These are phyloP conservation scores for Volucella inanis DNA, from an alignment of 2,888 invertebrate genomes.

Conservation along the genomic window DNA sequence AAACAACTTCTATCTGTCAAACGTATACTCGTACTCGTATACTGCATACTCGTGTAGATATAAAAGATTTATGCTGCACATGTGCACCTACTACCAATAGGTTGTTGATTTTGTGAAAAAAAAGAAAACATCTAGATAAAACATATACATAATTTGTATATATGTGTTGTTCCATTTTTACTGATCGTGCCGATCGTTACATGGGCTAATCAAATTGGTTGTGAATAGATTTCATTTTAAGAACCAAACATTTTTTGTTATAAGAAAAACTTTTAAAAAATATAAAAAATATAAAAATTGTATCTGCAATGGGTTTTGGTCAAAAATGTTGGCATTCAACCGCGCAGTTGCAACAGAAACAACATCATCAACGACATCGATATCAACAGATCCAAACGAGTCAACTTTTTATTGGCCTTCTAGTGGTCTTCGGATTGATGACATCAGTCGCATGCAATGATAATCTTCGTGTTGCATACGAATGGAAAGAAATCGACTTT, in stretches of 20 bases:
- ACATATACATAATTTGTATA: too few relatives aligned
- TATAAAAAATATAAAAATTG: conserved; percentile 13
- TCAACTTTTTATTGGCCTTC: conserved; percentile 19
- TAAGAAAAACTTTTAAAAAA: conserved; percentile 6
- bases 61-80: conserved; percentile 38
- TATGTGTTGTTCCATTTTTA: conserved; percentile 42
- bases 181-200: conserved; percentile 1
- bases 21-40: not conserved
- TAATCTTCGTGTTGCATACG: conserved; percentile 87
- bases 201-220: not conserved
- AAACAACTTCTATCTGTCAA: conserved; percentile 25
- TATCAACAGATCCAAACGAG: too few relatives aligned
- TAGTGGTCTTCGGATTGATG: conserved; percentile 62
- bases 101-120: conserved; percentile 55
- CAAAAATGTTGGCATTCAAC: conserved; percentile 34
- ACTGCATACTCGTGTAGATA: not conserved
- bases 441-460: conserved; percentile 83
- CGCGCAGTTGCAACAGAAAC: not conserved
- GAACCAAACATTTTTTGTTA: conserved; percentile 14
- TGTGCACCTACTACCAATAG: conserved; percentile 20
- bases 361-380: not conserved
- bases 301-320: conserved; percentile 22
- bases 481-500: conserved; percentile 90
- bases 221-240: not conserved
- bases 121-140: not conserved